Base-by-base conservation (phyloP, 2,113 vertebrate species). In the Jacana jacana region DNA sequence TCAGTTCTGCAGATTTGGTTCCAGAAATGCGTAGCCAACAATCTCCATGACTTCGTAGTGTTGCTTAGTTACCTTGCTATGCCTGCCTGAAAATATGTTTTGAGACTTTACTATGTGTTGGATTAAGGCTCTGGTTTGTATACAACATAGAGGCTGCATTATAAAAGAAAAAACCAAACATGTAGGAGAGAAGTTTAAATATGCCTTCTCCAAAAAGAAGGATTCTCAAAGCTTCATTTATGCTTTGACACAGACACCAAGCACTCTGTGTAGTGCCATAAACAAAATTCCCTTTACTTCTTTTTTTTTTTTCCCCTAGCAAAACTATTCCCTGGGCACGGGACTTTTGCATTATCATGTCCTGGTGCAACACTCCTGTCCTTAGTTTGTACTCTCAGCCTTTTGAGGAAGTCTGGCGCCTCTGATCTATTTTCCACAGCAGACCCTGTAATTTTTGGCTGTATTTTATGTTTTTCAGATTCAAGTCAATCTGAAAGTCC, bases 401-500 rank as follows among this genome's bases (percentile, higher is more conserved):
- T 97, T 97, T 95, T 96, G 93, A 98, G 96, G 93, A 97, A 96
- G 96, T 97, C 97, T 97, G 97, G 97, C 97, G 88, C 97, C 96
- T 94, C 96, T 96, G 93, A 97, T 95, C 96, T 95, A 95, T 96
- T 97, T 97, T 97, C 96, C 92, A 95, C 92, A 97, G 89, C 97
- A 97, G 97, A 98, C 97, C 95, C 98, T 98, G 88, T 98, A 98
- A 98, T 98, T 97, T 96, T 98, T 97, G 98, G 98, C 96, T 97
- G 91, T 98, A 96, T 98, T 98, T 98, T 98, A 96, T 98, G 97
- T 98, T 97, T 98, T 98, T 97, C 98, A 99, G 99, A 99, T 98
- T 96, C 98, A 97, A 98, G 98, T 98, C 99, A 99, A 97, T 99
- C 99, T 98, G 99, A 99, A 95, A 99, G 99, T 98, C 99, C 99